Evolutionary conservation across 2,797 vertebrate genomes (phyloP), one percentile per base, ranked within the genome.

Genomic region (Sarcophilus harrisii): DNA sequence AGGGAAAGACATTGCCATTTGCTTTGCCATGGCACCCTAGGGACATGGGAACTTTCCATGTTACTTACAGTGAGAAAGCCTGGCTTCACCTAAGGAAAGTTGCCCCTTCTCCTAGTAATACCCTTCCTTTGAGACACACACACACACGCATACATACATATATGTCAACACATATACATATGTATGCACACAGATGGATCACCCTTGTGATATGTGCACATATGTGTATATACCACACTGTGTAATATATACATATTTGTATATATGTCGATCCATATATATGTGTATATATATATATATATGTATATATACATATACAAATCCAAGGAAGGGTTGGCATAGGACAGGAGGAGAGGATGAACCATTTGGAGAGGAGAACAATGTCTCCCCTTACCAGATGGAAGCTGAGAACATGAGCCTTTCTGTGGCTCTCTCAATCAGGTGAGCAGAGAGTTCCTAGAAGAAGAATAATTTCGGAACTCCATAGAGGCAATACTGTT

Each of bases 201-300:
- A 55, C 54, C 8, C 54, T 0, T 55, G 54, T 1, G 5, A 73
- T 73, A 38, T 21, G 6, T 38, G n/a, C n/a, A 5, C n/a, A 73
- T 21, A 12, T 66, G 30, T 66, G 30, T 6, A 18, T n/a, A 11
- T 55, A 55, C 9, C 54, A 55, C 54, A 55, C 9, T 9, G 10
- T 55, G 10, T 55, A 55, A n/a, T 66, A 11, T n/a, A 73, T 73
- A 18, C 18, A 73, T 21, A 73, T 4, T 18, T 24, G 13, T 16
- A 38, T 5, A 5, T 5, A n/a, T 16, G 12, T 16, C 0, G 0
- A n/a, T 18, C 6, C 16, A 30, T 30, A 3, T 30, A 13, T 30
- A 30, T 30, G 0, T 30, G n/a, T n/a, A n/a, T n/a, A 30, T 30
- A 3, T 30, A 30, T 30, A 30, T 30, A 0, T 30, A n/a, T n/a